These are phyloP conservation scores for Oryzias woworae DNA, from an alignment of 2,113 vertebrate species.

Conservation along the genomic window DNA sequence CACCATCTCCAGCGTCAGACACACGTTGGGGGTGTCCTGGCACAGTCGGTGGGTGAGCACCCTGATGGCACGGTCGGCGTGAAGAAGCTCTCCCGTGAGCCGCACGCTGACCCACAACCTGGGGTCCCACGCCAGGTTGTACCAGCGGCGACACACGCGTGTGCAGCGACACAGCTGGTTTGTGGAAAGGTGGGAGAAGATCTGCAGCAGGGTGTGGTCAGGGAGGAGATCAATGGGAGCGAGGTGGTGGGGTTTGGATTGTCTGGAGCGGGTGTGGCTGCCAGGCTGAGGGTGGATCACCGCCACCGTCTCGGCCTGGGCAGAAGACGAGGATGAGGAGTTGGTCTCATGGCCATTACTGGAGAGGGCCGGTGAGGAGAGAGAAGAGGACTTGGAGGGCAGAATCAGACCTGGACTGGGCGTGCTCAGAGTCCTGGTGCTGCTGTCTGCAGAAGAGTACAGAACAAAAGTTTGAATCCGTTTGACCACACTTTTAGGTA, in stretches of 20 bases:
- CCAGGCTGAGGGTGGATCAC: conserved; percentile 90
- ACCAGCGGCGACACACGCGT: conserved; percentile 93
- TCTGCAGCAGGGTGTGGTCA: conserved; percentile 85
- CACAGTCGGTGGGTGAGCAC: conserved; percentile 94
- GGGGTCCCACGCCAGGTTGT: conserved; percentile 97
- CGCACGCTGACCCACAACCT: conserved; percentile 90
- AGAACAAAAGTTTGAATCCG: background rate
- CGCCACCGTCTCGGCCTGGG: conserved; percentile 89
- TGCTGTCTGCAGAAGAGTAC: conserved; percentile 87
- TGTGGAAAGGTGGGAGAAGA: conserved; percentile 93
- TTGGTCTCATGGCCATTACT: conserved; percentile 82
- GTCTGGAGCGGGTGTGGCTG: conserved; percentile 80
- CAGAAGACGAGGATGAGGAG: conserved; percentile 89
- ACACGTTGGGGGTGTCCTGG: conserved; percentile 97
- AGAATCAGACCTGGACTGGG: conserved; percentile 93
- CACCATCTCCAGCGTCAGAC: conserved; percentile 94
- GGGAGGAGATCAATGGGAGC: conserved; percentile 87
- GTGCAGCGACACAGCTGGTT: conserved; percentile 96
- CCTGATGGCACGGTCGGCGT: conserved; percentile 91
- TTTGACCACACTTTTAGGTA: background rate
- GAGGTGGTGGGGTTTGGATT: conserved; percentile 80
- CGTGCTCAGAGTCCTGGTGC: conserved; percentile 93
- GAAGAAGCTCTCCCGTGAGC: conserved; percentile 89
- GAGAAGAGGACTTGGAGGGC: conserved; percentile 82
- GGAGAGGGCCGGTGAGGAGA: conserved; percentile 84